Evolutionary conservation across 35 echinoderm and acorn worm species (phyloP).

Genomic region (Ophiothrix spiculata): DNA sequence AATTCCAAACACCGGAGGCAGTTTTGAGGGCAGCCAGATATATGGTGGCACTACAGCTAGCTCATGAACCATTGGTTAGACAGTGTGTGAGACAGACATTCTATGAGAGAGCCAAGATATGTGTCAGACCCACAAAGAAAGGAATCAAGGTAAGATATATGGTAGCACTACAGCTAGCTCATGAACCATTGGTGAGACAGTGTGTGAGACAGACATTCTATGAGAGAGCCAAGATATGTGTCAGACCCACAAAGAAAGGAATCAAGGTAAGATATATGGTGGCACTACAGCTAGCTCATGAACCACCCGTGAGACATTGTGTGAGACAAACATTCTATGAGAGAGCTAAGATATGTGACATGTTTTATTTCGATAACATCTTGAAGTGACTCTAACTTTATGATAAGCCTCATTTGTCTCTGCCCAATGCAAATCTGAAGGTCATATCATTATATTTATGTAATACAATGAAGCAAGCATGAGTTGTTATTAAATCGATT

Average conservation of each 20-base stretch:
- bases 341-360: conserved; percentile 79
- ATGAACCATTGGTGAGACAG: conserved; percentile 89
- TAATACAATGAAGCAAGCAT: no score
- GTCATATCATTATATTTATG: no score
- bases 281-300: conserved; percentile 79
- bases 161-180: conserved; percentile 84
- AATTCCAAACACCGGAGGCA: conserved; percentile 66
- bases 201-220: conserved; percentile 88
- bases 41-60: conserved; percentile 89
- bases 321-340: conserved; percentile 91
- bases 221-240: conserved; percentile 88
- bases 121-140: conserved; percentile 86
- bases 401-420: no score
- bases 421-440: no score
- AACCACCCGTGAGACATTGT: conserved; percentile 84
- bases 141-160: conserved; percentile 84
- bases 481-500: no score
- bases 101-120: conserved; percentile 93
- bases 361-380: no score
- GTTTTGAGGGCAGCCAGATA: conserved; percentile 73
- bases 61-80: conserved; percentile 84
- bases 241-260: conserved; percentile 93
- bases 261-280: conserved; percentile 85
- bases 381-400: no score
- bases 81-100: conserved; percentile 91